Evolutionary conservation across 2,113 vertebrate genomes (phyloP).

Genomic region (Scolopax mira): DNA sequence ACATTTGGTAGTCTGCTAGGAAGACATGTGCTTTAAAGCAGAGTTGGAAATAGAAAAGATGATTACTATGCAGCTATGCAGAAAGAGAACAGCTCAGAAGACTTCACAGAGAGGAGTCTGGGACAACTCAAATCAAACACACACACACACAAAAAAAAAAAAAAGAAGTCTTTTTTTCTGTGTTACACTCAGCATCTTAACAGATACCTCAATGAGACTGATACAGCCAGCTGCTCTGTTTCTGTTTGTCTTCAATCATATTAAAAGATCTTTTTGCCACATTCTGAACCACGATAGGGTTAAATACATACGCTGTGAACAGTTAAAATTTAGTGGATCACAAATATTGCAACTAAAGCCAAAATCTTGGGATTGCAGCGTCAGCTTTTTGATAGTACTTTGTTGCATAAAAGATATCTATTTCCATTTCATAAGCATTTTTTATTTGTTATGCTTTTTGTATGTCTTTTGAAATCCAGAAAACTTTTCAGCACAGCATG

Average conservation of each 20-base stretch:
- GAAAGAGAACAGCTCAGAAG: background rate
- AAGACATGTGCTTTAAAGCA: constrained; percentile 10
- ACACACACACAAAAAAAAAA: too few relatives aligned
- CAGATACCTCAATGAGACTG: background rate
- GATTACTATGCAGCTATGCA: background rate
- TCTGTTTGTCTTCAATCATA: background rate
- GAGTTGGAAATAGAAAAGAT: background rate
- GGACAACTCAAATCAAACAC: background rate
- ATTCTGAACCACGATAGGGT: background rate
- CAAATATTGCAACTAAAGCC: background rate
- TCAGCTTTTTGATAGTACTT: background rate
- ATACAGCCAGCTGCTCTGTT: background rate
- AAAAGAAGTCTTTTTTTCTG: background rate
- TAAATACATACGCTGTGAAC: background rate
- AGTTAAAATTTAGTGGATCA: background rate
- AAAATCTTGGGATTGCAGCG: constrained; percentile 1
- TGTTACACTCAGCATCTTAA: background rate
- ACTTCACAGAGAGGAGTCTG: background rate
- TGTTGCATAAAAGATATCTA: background rate
- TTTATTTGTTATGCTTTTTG: background rate
- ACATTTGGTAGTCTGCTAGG: background rate
- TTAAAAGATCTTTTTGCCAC: background rate
- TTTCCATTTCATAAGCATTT: constrained; percentile 34
- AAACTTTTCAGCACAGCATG: constrained; percentile 11
- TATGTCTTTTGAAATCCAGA: background rate